Conservation (phyloP, 2,797 vertebrate genomes). For the Buphagus erythrorhynchus region DNA sequence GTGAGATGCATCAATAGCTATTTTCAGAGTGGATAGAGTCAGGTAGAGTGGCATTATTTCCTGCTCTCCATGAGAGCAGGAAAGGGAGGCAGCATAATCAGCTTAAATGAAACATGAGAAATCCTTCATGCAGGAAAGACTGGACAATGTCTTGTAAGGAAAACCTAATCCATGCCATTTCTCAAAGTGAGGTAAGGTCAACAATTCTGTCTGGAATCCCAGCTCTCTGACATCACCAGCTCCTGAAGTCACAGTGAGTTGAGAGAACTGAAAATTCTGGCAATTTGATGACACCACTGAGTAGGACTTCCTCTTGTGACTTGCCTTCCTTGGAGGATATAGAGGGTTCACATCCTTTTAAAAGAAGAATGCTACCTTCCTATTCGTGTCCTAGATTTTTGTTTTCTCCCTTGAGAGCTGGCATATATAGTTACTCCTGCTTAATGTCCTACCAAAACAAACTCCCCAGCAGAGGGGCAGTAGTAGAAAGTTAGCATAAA, state of each 20-base stretch:
- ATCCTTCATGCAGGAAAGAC: background rate
- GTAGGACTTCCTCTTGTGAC: background rate
- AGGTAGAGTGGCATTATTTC: constrained; percentile 77
- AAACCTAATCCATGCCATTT: background rate
- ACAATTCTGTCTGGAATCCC: background rate
- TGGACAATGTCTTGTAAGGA: background rate
- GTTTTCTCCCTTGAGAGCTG: background rate
- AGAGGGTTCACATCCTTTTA: background rate
- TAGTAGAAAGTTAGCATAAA: background rate
- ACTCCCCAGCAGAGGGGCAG: background rate
- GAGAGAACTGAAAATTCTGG: background rate
- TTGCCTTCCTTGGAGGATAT: background rate
- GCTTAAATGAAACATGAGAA: constrained; percentile 18
- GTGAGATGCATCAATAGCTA: background rate
- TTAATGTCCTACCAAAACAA: background rate
- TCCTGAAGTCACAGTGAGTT: background rate
- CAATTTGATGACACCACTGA: background rate
- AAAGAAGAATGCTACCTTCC: background rate
- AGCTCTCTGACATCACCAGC: background rate
- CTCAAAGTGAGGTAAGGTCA: background rate
- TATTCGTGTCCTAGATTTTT: background rate
- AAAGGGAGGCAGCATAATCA: background rate
- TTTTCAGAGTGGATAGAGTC: constrained; percentile 44
- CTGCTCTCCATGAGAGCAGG: constrained; percentile 16
- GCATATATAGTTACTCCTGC: background rate